Base-by-base conservation (phyloP, 2,113 vertebrate species). In the Addax nasomaculatus region DNA sequence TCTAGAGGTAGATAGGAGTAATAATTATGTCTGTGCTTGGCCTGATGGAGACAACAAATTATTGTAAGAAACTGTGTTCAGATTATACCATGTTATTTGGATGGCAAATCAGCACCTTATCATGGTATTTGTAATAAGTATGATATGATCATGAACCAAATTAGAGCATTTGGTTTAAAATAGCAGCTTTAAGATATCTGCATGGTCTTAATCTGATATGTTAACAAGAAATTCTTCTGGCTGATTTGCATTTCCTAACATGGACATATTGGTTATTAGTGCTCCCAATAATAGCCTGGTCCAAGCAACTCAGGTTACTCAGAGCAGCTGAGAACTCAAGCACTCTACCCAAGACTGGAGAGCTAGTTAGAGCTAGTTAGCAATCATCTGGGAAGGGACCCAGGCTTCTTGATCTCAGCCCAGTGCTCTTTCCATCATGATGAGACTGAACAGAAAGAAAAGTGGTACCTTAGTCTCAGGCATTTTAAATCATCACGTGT, bases 401-500 rank as follows among this genome's bases (percentile, higher is more conserved):
- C n/a, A 39, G 23, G 43, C 29, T 81, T 90, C 73, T 45, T 88
- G 39, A 78, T n/a, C 45, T 91, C 58, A 86, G 73, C 67, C 53
- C 25, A 27, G 45, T 0, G 27, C 5, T 81, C 57, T n/a, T 91
- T 58, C 62, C 70, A 81, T 45, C 6, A 27, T 7, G 25, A 58
- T 21, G 87, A 79, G 15, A 60, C 3, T 5, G 1, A 92, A 84
- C n/a, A 94, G 27, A 89, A 90, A 67, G 9, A 70, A 94, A 53
- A 81, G 60, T 14, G 36, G 98, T 99, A 99, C 99, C 99, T 99
- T 98, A 99, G 98, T 98, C 99, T 99, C 98, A 99, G 98, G 98
- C 98, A 99, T 98, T 99, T 99, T 98, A 99, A 98, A 96, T 99
- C 99, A 17, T 99, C 99, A 96, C 99, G 99, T 17, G 99, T 99